Percentiles rank a stretch among this genome's conserved stretches.
phyloP scores from a whole-genome alignment of 2,113 vertebrate species.

The Rhizomys pruinosus region DNA sequence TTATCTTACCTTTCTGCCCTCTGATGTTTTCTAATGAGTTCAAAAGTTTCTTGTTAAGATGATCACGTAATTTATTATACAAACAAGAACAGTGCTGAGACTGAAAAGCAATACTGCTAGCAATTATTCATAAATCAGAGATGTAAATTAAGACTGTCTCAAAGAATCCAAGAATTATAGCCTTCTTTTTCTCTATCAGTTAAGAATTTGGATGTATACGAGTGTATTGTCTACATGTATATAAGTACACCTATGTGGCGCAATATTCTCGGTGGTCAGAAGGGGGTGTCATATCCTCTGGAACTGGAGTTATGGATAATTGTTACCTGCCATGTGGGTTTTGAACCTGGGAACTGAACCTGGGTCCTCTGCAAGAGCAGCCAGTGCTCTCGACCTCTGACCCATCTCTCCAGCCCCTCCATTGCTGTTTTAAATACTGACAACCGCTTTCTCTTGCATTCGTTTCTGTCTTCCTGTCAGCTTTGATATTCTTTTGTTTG shows the following conservation, averaged over 20 bases:
- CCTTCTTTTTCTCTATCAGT: neutral
- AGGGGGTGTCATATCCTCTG: too few species aligned
- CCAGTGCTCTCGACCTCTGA: too few species aligned
- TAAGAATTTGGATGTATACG: too few species aligned
- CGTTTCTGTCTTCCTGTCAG: neutral
- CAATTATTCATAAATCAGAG: constrained; percentile 28
- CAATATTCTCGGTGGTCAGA: too few species aligned
- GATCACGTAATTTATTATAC: constrained; percentile 39
- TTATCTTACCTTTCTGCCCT: neutral
- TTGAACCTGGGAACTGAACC: too few species aligned
- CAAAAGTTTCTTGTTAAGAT: constrained; percentile 22
- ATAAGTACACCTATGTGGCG: too few species aligned
- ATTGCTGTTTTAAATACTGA: neutral
- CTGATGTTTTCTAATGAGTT: neutral
- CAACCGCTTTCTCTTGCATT: neutral
- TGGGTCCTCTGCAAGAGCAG: too few species aligned
- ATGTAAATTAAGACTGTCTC: constrained; percentile 1
- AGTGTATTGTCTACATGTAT: too few species aligned
- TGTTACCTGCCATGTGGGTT: too few species aligned
- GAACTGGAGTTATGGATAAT: too few species aligned
- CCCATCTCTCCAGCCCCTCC: too few species aligned
- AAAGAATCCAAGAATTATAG: neutral
- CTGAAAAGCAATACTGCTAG: neutral
- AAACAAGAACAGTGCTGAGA: constrained; percentile 8
- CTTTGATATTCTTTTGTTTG: neutral